Conservation (phyloP, 2,888 invertebrate genomes). For the Thalpophila matura region DNA sequence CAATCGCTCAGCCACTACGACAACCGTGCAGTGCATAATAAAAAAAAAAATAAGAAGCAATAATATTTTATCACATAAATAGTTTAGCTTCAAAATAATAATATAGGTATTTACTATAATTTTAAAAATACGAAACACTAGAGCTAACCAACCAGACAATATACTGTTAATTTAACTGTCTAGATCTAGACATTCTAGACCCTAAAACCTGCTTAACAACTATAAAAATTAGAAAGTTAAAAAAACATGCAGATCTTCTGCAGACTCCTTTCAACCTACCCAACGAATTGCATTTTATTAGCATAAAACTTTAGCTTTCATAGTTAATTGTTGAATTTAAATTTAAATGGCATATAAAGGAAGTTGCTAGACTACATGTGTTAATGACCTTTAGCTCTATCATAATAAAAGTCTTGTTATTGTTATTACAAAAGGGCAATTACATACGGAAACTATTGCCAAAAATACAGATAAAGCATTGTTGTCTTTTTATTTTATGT, state of each 20-base stretch:
- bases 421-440: slow-evolving; percentile 34
- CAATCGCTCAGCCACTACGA: too few species aligned
- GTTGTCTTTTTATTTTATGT: neutral
- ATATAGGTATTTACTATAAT: too few species aligned
- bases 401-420: slow-evolving; percentile 51
- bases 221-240: slow-evolving; percentile 87
- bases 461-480: slow-evolving; percentile 13
- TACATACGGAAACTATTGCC: neutral
- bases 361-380: slow-evolving; percentile 72
- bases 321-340: slow-evolving; percentile 81
- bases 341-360: slow-evolving; percentile 76
- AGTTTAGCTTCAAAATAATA: too few species aligned
- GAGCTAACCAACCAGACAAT: slow-evolving; percentile 51
- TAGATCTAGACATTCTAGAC: slow-evolving; percentile 81
- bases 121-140: slow-evolving; percentile 33
- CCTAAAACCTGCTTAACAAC: slow-evolving; percentile 86
- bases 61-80: too few species aligned
- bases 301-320: slow-evolving; percentile 87
- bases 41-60: too few species aligned
- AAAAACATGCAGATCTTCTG: slow-evolving; percentile 83
- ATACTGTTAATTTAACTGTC: slow-evolving; percentile 67
- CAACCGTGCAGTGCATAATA: too few species aligned
- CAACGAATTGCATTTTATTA: slow-evolving; percentile 89
- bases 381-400: slow-evolving; percentile 76
- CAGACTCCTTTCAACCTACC: slow-evolving; percentile 87